These are phyloP conservation scores for Chauna torquata DNA, from an alignment of 2,113 vertebrate species.

Conservation along the genomic window DNA sequence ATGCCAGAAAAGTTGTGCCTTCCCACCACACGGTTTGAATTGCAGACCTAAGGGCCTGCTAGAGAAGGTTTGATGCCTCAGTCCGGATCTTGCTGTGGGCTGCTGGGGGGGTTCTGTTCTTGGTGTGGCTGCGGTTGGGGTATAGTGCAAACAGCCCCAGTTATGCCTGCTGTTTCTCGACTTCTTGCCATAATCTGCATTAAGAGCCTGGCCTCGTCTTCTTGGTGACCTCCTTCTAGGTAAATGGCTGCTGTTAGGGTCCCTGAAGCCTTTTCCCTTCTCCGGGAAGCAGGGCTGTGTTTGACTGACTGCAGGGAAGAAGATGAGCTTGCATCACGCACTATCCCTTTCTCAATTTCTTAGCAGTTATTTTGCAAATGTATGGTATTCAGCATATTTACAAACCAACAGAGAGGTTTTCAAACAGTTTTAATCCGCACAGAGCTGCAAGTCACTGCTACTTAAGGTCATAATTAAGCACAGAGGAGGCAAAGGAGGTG, in stretches of 20 bases:
- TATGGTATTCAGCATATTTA: neutral
- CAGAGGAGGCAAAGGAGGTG: neutral
- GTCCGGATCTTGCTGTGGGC: neutral
- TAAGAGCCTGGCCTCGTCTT: rapidly evolving
- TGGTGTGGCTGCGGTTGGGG: neutral
- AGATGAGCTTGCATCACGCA: neutral
- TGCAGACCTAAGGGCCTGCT: neutral
- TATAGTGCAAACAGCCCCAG: rapidly evolving
- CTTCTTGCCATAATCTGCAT: neutral
- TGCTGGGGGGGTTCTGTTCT: neutral
- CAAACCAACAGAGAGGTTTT: neutral
- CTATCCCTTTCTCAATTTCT: neutral
- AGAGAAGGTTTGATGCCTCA: neutral
- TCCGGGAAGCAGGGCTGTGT: neutral
- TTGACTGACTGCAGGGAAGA: neutral
- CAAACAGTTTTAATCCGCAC: neutral
- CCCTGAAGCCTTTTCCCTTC: neutral
- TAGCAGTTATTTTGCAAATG: neutral
- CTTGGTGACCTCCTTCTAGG: neutral
- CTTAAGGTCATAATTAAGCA: neutral
- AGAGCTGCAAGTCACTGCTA: rapidly evolving
- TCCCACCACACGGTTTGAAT: neutral
- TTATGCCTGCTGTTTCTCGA: no score
- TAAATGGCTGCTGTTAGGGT: neutral
- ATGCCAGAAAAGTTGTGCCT: neutral